Evolutionary conservation across 2,113 vertebrate genomes (phyloP).

Genomic region (Sorex fumeus): DNA sequence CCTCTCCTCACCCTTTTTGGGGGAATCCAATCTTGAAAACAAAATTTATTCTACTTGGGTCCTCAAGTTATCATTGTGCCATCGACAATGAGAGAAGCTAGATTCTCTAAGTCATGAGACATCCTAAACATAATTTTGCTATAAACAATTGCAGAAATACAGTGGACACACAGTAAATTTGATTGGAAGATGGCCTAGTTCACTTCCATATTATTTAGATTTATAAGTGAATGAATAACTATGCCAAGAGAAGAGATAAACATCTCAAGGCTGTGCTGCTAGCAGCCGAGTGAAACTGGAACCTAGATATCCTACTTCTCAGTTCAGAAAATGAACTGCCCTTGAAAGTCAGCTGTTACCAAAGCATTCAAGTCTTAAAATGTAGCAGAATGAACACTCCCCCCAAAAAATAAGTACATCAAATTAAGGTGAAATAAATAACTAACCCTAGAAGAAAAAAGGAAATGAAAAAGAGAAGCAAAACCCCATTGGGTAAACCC

Average conservation of each 20-base stretch:
- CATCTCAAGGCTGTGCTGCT: background rate
- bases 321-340: background rate
- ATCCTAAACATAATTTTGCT: background rate
- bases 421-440: background rate
- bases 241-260: background rate
- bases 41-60: too few species aligned
- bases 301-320: background rate
- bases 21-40: background rate
- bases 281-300: background rate
- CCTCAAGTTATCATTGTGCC: too few species aligned
- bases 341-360: background rate
- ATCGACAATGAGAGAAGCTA: background rate
- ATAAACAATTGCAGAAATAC: background rate
- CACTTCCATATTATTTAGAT: background rate
- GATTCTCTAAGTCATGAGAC: background rate
- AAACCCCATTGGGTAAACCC: slow-evolving; percentile 42
- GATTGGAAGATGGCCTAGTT: background rate
- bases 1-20: too few species aligned
- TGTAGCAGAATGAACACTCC: background rate
- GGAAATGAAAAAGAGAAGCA: background rate
- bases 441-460: too few species aligned
- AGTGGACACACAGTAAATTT: background rate
- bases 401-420: background rate
- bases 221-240: background rate
- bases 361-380: slow-evolving; percentile 3